Percentiles rank a stretch among this genome's conserved stretches.
Evolutionary conservation across 1,140 invertebrate species (phyloP).

Genomic region (Limonius californicus): DNA sequence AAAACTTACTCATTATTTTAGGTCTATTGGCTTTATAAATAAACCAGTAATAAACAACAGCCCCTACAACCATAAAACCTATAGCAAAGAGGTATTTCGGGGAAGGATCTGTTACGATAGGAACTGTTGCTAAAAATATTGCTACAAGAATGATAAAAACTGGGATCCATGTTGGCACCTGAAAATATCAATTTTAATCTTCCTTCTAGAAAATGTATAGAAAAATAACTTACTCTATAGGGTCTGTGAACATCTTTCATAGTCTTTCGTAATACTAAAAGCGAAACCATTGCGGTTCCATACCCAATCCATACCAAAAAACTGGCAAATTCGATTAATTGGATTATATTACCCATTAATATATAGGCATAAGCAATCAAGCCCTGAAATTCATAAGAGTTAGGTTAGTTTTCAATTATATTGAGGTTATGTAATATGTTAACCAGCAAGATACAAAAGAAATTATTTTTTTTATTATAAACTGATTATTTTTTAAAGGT

Average conservation of each 20-base stretch:
- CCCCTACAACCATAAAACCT: slow-evolving; percentile 66
- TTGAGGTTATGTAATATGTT: too few relatives aligned
- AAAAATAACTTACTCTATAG: slow-evolving; percentile 64
- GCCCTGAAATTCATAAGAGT: too few relatives aligned
- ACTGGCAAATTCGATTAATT: slow-evolving; percentile 83
- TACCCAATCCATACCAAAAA: slow-evolving; percentile 90
- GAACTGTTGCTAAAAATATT: slow-evolving; percentile 71
- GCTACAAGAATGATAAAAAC: slow-evolving; percentile 69
- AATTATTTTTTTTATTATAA: too few relatives aligned
- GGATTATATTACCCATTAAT: slow-evolving; percentile 67
- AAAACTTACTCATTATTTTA: slow-evolving; percentile 55
- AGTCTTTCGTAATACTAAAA: slow-evolving; percentile 71
- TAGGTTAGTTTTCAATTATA: too few relatives aligned
- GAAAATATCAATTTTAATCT: too few relatives aligned
- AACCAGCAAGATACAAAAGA: too few relatives aligned
- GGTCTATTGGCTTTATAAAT: slow-evolving; percentile 68
- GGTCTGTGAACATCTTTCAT: slow-evolving; percentile 66
- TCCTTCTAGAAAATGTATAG: too few relatives aligned
- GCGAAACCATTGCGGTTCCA: slow-evolving; percentile 72
- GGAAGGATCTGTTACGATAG: slow-evolving; percentile 73
- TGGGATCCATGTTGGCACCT: slow-evolving; percentile 74
- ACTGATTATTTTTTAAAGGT: too few relatives aligned
- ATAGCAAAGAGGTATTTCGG: slow-evolving; percentile 75
- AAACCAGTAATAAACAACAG: slow-evolving; percentile 71
- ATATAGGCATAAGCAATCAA: slow-evolving; percentile 70